These are phyloP conservation scores for Periphyllus acericola DNA, from an alignment of 2,888 invertebrate species.

Conservation along the genomic window DNA sequence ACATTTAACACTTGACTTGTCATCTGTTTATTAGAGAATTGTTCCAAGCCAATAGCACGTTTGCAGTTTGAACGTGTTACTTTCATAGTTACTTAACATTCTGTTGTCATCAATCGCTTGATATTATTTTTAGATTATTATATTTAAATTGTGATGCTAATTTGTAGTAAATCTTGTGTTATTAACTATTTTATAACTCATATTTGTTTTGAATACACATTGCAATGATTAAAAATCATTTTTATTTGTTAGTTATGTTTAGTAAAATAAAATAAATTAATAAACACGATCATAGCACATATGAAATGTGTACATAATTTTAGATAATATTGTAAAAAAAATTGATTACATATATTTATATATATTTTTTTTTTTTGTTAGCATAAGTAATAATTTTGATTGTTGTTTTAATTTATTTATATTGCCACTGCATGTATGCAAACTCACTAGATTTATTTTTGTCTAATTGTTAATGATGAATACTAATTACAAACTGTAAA, in stretches of 20 bases:
- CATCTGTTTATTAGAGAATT: constrained; percentile 75
- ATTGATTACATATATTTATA: background rate
- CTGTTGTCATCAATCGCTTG: background rate
- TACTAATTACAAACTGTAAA: constrained; percentile 3
- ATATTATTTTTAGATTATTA: constrained; percentile 15
- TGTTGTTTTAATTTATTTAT: constrained; percentile 27
- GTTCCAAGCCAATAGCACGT: constrained; percentile 11
- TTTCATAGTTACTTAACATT: constrained; percentile 27
- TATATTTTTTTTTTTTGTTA: constrained; percentile 22
- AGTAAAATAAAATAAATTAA: constrained; percentile 14
- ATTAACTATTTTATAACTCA: background rate
- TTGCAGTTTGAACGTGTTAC: background rate
- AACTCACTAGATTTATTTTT: constrained; percentile 7
- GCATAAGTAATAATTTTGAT: constrained; percentile 24
- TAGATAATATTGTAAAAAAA: constrained; percentile 21
- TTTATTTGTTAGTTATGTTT: constrained; percentile 17
- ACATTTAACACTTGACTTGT: constrained; percentile 83
- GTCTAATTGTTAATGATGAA: background rate
- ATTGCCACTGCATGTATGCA: background rate
- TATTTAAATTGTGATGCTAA: constrained; percentile 26
- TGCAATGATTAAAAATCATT: background rate
- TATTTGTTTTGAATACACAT: background rate
- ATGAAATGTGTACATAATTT: background rate
- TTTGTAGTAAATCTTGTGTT: background rate
- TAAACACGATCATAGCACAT: constrained; percentile 32